Base-by-base conservation (phyloP, 2,113 vertebrate genomes). In the Falcunculus frontatus region DNA sequence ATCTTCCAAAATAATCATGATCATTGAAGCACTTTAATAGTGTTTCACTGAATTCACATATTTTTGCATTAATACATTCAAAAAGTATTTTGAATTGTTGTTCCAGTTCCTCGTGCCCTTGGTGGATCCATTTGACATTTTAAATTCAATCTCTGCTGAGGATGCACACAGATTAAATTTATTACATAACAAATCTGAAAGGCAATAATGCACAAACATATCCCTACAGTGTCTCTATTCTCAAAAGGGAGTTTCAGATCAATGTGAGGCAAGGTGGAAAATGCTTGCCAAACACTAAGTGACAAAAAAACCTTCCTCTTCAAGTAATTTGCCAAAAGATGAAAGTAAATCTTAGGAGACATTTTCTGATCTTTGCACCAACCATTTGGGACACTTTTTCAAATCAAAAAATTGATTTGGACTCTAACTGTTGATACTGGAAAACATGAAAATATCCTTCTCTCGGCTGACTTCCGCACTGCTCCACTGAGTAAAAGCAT, bases 181-280 rank as follows among this genome's bases (percentile, higher is more conserved):
- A 65, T 89, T 88, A 84, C 59, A 64, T 89, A 85, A 95, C 44
- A 25, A 84, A 84, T 93, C 65, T 82, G 60, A 91, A 91, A 92
- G 35, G 62, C 46, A 95, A 63, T 87, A 92, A 90, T n/a, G 52
- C 78, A 90, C 55, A 89, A 86, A 63, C 29, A 63, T 76, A 69
- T 62, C 25, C 44, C 75, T 84, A 39, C 23, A 35, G 47, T 72
- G 56, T 59, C 35, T 65, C 77, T 77, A 42, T 81, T 44, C 35
- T 95, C 67, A 91, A 85, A 95, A 76, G 35, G 7, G 50, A 89
- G 39, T 63, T 82, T 84, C 62, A 93, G 35, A 86, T 79, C 49
- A 79, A 47, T 63, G 47, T 33, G 57, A 90, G 35, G 41, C 70
- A 88, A 91, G 44, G 41, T 82, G 55, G 29, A 89, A 85, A 89